These are phyloP conservation scores for Thripadectes ignobilis DNA, from an alignment of 2,797 vertebrate species.

Conservation along the genomic window DNA sequence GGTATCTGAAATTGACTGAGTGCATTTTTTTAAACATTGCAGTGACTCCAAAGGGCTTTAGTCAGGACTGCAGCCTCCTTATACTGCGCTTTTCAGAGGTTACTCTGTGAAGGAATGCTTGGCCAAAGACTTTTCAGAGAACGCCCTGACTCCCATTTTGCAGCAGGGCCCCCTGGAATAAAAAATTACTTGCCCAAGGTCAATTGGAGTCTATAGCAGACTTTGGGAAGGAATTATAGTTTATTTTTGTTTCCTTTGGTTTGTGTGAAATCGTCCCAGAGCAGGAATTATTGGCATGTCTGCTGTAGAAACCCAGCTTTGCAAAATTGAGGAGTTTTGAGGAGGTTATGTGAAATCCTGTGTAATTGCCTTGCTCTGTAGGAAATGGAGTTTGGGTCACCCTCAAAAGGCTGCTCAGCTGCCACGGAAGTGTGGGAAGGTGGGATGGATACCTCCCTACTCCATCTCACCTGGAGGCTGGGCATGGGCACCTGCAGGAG, in stretches of 20 bases:
- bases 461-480: accelerated
- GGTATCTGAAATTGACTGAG: not conserved
- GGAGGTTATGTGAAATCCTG: not conserved
- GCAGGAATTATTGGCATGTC: not conserved
- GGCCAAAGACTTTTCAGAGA: not conserved
- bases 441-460: not conserved
- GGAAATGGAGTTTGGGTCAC: not conserved
- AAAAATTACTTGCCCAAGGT: not conserved
- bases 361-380: not conserved
- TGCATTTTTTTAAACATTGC: not conserved
- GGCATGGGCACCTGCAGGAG: not conserved
- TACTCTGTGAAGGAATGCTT: not conserved
- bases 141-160: not conserved
- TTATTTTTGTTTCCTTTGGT: not conserved
- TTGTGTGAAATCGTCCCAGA: not conserved
- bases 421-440: not conserved
- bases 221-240: not conserved
- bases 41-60: not conserved
- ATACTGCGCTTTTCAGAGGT: not conserved
- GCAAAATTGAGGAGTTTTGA: not conserved
- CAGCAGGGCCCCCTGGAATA: not conserved
- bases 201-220: not conserved
- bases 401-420: not conserved
- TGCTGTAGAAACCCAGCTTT: not conserved
- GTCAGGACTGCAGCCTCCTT: not conserved